Percentiles rank a stretch among this genome's conserved stretches.
Conservation (phyloP, 2,888 invertebrate species). For the Microchrysa polita region DNA sequence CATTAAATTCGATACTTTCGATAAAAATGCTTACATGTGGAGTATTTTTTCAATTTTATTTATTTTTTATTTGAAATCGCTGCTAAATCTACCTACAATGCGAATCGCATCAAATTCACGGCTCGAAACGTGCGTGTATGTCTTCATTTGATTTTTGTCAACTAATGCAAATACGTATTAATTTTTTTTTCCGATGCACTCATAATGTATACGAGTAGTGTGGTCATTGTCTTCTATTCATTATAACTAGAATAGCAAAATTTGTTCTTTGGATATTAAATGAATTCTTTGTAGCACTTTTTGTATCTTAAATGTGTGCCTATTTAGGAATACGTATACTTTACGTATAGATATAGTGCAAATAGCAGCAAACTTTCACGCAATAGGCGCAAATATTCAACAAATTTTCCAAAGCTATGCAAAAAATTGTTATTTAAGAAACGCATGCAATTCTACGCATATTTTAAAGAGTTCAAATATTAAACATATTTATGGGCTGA, state of each 20-base stretch:
- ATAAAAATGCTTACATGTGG: conserved; percentile 29
- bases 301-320: neutral
- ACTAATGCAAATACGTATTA: conserved; percentile 36
- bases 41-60: neutral
- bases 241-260: neutral
- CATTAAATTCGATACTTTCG: neutral
- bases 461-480: conserved; percentile 10
- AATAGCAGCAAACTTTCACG: no score
- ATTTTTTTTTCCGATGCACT: neutral
- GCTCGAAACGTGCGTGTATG: neutral
- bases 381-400: neutral
- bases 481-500: no score
- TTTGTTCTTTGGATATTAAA: neutral
- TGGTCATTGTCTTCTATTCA: neutral
- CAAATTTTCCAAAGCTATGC: neutral
- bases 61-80: no score
- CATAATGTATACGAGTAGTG: no score
- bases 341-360: neutral
- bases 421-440: conserved; percentile 10
- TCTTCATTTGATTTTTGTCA: neutral
- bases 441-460: conserved; percentile 25
- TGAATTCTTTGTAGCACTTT: neutral
- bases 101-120: conserved; percentile 36
- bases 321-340: neutral
- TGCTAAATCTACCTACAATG: conserved; percentile 2